phyloP scores from a whole-genome alignment of 2,113 vertebrate species.

The Trachemys scripta region DNA sequence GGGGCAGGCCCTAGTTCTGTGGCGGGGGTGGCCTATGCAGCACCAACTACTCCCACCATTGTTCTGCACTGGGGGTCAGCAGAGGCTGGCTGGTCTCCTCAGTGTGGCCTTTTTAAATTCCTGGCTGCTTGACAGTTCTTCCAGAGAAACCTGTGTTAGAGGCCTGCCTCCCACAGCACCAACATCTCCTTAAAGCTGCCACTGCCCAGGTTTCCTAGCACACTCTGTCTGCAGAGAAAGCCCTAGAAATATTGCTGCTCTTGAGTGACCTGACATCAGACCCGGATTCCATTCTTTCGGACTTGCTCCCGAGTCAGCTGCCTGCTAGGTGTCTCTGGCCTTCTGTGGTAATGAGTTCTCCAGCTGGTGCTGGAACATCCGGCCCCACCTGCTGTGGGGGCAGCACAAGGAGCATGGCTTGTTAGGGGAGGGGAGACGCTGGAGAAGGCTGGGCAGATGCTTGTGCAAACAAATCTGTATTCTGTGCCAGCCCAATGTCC shows the following conservation, averaged over 20 bases:
- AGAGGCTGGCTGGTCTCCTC: background rate
- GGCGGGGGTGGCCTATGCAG: background rate
- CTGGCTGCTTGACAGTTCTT: background rate
- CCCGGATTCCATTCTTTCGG: background rate
- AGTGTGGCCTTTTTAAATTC: background rate
- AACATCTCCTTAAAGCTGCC: background rate
- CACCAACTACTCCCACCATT: background rate
- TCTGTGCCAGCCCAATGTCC: background rate
- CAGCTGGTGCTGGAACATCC: constrained; percentile 81
- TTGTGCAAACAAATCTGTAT: background rate
- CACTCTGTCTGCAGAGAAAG: background rate
- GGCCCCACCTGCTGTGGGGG: background rate
- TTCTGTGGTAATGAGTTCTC: constrained; percentile 82
- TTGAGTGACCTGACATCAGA: background rate
- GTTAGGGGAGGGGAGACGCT: background rate
- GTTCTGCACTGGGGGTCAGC: background rate
- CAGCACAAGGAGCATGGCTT: background rate
- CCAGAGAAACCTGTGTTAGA: background rate
- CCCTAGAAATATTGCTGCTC: background rate
- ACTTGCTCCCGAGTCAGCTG: background rate
- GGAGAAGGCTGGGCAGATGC: background rate
- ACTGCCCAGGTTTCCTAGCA: background rate
- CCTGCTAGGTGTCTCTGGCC: background rate
- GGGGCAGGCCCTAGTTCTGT: background rate
- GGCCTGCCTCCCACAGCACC: background rate